These are phyloP conservation scores for Zoroaster sp. DNA, from an alignment of 53 echinoderm and acorn worm genomes.

Conservation along the genomic window DNA sequence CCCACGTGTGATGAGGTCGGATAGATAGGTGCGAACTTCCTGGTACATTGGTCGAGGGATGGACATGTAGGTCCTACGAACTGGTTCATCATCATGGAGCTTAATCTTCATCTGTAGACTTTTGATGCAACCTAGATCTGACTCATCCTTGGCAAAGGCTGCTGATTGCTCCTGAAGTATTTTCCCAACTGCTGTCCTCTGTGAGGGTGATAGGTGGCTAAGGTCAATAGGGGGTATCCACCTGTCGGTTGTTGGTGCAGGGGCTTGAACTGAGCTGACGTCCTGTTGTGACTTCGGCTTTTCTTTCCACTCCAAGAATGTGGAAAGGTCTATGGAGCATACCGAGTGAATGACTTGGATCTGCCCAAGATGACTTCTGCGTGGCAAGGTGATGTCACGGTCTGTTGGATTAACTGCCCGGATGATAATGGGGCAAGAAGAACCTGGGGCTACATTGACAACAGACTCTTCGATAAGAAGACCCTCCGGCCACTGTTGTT, in stretches of 20 bases:
- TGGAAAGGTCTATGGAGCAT: too few relatives aligned
- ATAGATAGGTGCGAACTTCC: neutral
- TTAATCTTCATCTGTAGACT: neutral
- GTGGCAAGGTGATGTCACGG: constrained; percentile 4
- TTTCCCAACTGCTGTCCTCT: neutral
- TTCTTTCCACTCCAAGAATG: neutral
- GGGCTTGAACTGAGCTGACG: neutral
- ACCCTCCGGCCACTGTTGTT: constrained; percentile 1
- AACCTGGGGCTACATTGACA: neutral
- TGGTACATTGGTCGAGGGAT: constrained; percentile 2
- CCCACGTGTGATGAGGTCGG: neutral
- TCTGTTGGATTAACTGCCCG: constrained; percentile 31
- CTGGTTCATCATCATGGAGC: constrained; percentile 17
- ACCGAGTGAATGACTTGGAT: neutral
- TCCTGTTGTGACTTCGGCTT: neutral
- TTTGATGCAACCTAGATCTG: constrained; percentile 4
- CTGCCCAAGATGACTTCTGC: constrained; percentile 12
- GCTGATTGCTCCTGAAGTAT: constrained; percentile 26
- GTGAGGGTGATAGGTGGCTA: neutral
- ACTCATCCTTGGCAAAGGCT: too few relatives aligned
- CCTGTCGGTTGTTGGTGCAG: neutral
- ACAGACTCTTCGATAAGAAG: too few relatives aligned
- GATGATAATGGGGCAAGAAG: neutral
- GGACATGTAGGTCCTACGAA: constrained; percentile 15
- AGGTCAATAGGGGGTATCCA: neutral